A percentile compares a stretch with the other conserved stretches of the same genome.
Conservation (phyloP, 2,888 invertebrate species). For the Digitonthophagus gazella region DNA sequence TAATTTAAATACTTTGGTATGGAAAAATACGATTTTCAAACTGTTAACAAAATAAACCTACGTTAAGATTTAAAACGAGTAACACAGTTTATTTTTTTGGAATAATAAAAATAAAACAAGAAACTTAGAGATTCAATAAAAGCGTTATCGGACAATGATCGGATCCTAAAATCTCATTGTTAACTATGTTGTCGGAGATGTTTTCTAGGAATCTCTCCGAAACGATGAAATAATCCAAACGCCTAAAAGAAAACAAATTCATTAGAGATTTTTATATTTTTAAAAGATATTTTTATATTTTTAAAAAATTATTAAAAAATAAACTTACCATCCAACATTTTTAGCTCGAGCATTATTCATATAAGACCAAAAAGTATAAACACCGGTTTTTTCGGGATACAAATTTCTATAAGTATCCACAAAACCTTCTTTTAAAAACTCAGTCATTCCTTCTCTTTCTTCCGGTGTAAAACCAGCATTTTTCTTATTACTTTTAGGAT, state of each 20-base stretch:
- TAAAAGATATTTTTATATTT: slow-evolving; percentile 24
- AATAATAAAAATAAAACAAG: no score
- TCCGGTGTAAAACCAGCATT: slow-evolving; percentile 95
- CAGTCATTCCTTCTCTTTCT: slow-evolving; percentile 88
- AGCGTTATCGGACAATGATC: slow-evolving; percentile 94
- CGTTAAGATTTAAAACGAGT: no score
- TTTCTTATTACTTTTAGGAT: slow-evolving; percentile 89
- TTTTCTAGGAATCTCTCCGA: slow-evolving; percentile 75
- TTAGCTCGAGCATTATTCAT: slow-evolving; percentile 82
- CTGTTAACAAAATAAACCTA: no score
- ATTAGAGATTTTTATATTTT: slow-evolving; percentile 19
- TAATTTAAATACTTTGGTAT: no score
- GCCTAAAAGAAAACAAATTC: slow-evolving; percentile 72
- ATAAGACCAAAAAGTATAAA: slow-evolving; percentile 96
- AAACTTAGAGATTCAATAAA: slow-evolving; percentile 59
- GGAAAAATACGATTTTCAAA: no score
- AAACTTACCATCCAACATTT: slow-evolving; percentile 86
- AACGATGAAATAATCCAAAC: slow-evolving; percentile 92
- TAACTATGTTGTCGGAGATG: slow-evolving; percentile 82
- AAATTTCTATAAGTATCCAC: slow-evolving; percentile 85
- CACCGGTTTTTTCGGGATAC: slow-evolving; percentile 78
- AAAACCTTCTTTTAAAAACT: slow-evolving; percentile 77
- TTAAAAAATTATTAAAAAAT: neutral
- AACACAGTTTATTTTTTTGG: no score
- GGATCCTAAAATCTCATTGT: slow-evolving; percentile 81